phyloP scores from a whole-genome alignment of 2,113 vertebrate genomes.

The Chionis minor region DNA sequence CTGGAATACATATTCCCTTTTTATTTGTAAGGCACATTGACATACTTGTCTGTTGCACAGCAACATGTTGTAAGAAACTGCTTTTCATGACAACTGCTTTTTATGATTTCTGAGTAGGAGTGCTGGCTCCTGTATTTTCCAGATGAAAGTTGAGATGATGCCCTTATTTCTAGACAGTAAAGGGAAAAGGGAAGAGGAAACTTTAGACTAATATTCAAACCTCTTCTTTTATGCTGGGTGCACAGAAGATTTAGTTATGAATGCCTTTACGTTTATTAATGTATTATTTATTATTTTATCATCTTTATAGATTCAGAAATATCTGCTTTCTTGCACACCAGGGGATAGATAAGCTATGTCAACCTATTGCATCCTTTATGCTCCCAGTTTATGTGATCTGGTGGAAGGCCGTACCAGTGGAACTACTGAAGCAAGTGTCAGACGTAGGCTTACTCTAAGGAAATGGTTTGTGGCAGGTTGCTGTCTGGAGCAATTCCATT shows the following conservation, averaged over 20 bases:
- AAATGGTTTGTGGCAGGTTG: background rate
- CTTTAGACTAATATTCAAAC: background rate
- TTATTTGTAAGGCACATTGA: slow-evolving; percentile 10
- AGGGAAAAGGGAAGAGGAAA: background rate
- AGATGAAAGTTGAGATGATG: slow-evolving; percentile 12
- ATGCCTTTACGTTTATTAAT: background rate
- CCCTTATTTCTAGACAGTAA: background rate
- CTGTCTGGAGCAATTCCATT: background rate
- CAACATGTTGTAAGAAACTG: slow-evolving; percentile 10
- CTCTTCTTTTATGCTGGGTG: background rate
- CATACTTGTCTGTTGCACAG: slow-evolving; percentile 31
- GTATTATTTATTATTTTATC: background rate
- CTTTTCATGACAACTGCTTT: slow-evolving; percentile 26
- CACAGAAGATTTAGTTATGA: background rate
- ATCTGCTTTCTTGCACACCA: background rate
- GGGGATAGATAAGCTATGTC: background rate
- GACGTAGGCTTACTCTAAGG: background rate
- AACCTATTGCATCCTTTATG: background rate
- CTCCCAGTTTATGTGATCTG: background rate
- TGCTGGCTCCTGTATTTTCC: slow-evolving; percentile 33
- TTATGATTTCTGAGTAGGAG: slow-evolving; percentile 38
- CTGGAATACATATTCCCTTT: slow-evolving; percentile 25
- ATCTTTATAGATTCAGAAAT: background rate
- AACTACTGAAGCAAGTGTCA: background rate
- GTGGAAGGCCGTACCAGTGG: background rate